Conservation (phyloP, 2,113 vertebrate genomes). For the Rhipidura dahli region DNA sequence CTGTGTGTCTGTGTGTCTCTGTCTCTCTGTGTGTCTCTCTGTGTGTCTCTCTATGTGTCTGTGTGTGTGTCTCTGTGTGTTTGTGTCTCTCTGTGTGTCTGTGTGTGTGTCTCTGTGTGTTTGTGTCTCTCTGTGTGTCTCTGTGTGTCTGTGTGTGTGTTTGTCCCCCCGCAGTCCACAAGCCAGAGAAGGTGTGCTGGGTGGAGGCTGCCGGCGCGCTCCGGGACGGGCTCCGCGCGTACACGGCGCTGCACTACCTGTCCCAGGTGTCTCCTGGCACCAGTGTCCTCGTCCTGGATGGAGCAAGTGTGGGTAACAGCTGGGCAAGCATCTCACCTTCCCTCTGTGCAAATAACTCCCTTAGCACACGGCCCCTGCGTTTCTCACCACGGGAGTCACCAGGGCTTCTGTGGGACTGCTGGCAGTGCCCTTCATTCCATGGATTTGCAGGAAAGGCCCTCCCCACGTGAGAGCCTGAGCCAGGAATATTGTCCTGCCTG, state of each 20-base stretch:
- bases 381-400: background rate
- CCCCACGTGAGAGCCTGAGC: background rate
- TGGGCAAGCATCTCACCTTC: background rate
- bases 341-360: background rate
- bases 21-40: background rate
- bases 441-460: background rate
- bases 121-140: background rate
- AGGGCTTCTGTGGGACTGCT: background rate
- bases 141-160: background rate
- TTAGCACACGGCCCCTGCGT: background rate
- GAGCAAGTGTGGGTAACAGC: constrained; percentile 85
- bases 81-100: background rate
- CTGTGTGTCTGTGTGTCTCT: too few relatives aligned
- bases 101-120: background rate
- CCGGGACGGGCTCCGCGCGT: constrained; percentile 85
- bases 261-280: constrained; percentile 81
- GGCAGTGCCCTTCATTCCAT: too few relatives aligned
- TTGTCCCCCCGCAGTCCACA: constrained; percentile 74
- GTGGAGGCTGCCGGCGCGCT: constrained; percentile 80
- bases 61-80: background rate
- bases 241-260: constrained; percentile 90
- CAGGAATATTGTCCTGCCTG: background rate
- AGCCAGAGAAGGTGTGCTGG: constrained; percentile 87
- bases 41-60: too few relatives aligned
- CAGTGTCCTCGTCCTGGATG: constrained; percentile 88